Base-by-base conservation (phyloP, 2,113 vertebrate species). In the Nyctereutes procyonoides region DNA sequence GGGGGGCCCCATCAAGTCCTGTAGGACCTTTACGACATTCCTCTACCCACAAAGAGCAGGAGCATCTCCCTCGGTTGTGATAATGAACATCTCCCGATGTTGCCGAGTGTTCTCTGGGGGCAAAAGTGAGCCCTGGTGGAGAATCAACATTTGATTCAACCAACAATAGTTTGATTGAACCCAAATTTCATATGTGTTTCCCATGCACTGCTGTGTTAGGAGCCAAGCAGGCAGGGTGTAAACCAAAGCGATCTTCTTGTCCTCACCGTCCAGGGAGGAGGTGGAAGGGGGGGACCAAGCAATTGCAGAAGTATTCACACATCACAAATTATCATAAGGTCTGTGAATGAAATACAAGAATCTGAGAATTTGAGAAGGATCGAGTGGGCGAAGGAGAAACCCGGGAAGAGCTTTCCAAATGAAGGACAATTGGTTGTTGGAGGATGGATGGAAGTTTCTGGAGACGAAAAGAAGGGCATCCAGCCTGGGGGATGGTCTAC, bases 21-120 rank as follows among this genome's bases (percentile, higher is more conserved):
- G 4, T 1, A 10, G 28, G 32, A 2, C n/a, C 8, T 32, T n/a
- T 2, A 15, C 11, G 22, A 10, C 35, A 15, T 2, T 20, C 16
- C 38, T 48, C 55, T 35, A 1, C 26, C n/a, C 5, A 43, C 58
- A 12, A 26, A 26, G 16, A 38, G 32, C 48, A 53, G 62, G 0
- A 63, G 24, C 28, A 13, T 11, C 26, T 43, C 51, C 3, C 20
- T 26, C 62, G 28, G 14, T 4, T 51, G 28, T 32, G 20, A 51
- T 5, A 28, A n/a, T 17, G 28, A 51, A n/a, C 32, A 69, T n/a
- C 32, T 69, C 15, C 15, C 16, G 13, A 32, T 30, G 65, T 69
- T 69, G 30, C 32, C 38, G 9, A 56, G 35, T 43, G 16, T 5
- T 2, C 43, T 10, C 28, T 1, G 11, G 5, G 69, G 4, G 20